Evolutionary conservation across 2,888 invertebrate genomes (phyloP), one percentile per base, ranked within the genome.

Genomic region (Dryocosmus kuriphilus): DNA sequence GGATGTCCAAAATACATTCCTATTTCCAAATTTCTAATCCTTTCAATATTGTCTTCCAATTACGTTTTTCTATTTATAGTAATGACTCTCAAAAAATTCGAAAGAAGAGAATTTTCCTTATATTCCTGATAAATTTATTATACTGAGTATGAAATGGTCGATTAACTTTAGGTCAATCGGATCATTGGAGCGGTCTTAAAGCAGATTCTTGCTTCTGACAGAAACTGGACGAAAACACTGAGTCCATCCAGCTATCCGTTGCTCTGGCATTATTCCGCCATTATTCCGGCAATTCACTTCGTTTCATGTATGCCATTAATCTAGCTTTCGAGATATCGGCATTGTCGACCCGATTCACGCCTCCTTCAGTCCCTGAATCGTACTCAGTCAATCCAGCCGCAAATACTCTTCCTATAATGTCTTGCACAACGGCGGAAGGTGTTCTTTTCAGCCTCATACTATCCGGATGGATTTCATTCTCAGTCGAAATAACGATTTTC

Each of bases 191-290:
- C 2, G 24, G 22, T 22, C 38, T 65, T 65, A 65, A 65, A 65
- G 22, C 38, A 38, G 38, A 65, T 22, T 65, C 65, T 65, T 38
- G 38, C 41, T 3, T 38, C n/a, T 65, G 38, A 65, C 38, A 65
- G 65, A 63, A 63, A 63, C 32, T 32, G 63, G 32, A 35, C n/a
- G n/a, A 63, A 63, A 63, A 63, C 63, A 63, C n/a, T 63, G 38
- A 38, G 63, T 35, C n/a, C 63, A 65, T 38, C 57, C 24, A 24
- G 57, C 24, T 57, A 27, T 57, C 24, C 57, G 57, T 57, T 57
- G 57, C 57, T 57, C 57, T 14, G 24, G 57, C 35, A 65, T 65
- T 65, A 38, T 65, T 35, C 32, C 14, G 9, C 11, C 38, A 65
- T 63, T 41, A 38, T 65, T 65, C 38, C 35, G 65, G 62, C 32